Percentiles rank a stretch among this genome's conserved stretches.
Conservation (phyloP, 2,888 invertebrate species). For the Gandaritis pyraliata region DNA sequence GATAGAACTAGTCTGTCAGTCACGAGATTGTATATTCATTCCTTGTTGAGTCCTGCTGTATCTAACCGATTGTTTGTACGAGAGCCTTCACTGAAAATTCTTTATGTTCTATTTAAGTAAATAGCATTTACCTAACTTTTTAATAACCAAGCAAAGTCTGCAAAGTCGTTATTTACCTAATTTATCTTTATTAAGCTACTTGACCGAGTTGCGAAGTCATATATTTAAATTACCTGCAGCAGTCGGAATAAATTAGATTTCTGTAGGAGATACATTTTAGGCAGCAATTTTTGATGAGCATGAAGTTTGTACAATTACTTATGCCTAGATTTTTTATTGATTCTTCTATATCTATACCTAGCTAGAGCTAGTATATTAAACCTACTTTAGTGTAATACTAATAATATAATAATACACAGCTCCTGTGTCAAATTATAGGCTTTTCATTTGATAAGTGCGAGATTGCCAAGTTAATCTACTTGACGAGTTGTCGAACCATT, state of each 20-base stretch:
- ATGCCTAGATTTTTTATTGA: background rate
- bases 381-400: too few relatives aligned
- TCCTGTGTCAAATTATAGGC: conserved; percentile 5
- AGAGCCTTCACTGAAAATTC: background rate
- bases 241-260: conserved; percentile 45
- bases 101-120: background rate
- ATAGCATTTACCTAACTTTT: background rate
- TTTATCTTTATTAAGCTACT: conserved; percentile 51
- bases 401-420: background rate
- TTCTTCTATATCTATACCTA: too few relatives aligned
- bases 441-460: conserved; percentile 18
- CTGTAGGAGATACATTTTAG: conserved; percentile 41
- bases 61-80: too few relatives aligned
- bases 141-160: conserved; percentile 28
- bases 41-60: too few relatives aligned
- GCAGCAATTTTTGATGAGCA: conserved; percentile 44
- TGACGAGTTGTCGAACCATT: conserved; percentile 16
- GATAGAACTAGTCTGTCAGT: too few relatives aligned
- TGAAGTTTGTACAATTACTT: conserved; percentile 26
- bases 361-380: too few relatives aligned
- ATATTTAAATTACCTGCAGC: conserved; percentile 50
- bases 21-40: too few relatives aligned
- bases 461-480: conserved; percentile 14
- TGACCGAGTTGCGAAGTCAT: conserved; percentile 46
- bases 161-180: conserved; percentile 40